Base-by-base conservation (phyloP, 2,113 vertebrate genomes). In the Grallaria varia region DNA sequence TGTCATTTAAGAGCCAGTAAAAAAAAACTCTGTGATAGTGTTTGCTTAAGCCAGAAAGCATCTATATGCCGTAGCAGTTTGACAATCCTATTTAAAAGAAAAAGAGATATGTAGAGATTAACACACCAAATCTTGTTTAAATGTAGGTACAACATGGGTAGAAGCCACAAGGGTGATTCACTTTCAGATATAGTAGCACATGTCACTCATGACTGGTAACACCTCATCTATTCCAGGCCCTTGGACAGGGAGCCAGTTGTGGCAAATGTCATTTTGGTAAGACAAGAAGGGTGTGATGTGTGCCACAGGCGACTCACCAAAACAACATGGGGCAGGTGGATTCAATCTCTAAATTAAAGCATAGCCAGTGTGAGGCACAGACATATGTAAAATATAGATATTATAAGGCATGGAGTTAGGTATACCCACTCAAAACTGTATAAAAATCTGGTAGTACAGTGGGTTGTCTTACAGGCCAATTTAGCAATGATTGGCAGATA, bases 291-390 rank as follows among this genome's bases (percentile, higher is more conserved):
- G 6, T 9, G 30, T 31, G 19, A 53, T 23, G 24, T 28, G 13
- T 58, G 40, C 49, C n/a, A 40, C 23, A 84, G n/a, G 42, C 16
- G 5, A 12, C 16, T 68, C 24, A 58, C 58, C 30, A 40, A 66
- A 77, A 39, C 37, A 66, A 5, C 0, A 0, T 0, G 1, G 9
- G 28, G 14, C 14, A 19, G 50, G 18, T 0, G 3, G 45, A 53
- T 90, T 64, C 19, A 20, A 4, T 25, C 33, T 67, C 42, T 55
- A 20, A 87, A 50, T 74, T 69, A 69, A 76, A 69, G 12, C 17
- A 19, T 11, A 47, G 4, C 13, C 59, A 47, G 4, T 37, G 11
- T 62, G 39, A 77, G 59, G 14, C 8, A 50, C 8, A 39, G 22
- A 19, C 8, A n/a, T 37, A 37, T 22, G n/a, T 76, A 68, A 73